A percentile compares a stretch with the other conserved stretches of the same genome.
Conservation (phyloP, 2,113 vertebrate species). For the Campylomormyrus numenius region DNA sequence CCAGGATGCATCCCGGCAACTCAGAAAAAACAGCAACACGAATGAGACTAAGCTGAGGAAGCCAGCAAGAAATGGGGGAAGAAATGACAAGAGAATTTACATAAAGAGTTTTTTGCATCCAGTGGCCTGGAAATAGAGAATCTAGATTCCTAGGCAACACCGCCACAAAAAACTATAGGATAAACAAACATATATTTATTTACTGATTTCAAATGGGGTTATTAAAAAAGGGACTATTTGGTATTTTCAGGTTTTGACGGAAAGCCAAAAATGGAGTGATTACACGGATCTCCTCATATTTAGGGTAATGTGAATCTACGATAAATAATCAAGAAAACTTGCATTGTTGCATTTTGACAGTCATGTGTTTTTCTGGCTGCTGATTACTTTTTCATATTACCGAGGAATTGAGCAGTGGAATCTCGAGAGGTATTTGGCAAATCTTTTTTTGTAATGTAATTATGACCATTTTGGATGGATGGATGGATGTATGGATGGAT, state of each 20-base stretch:
- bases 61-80: background rate
- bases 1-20: background rate
- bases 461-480: background rate
- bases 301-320: background rate
- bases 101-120: conserved; percentile 8
- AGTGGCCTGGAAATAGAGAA: conserved; percentile 2
- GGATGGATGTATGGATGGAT: background rate
- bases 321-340: background rate
- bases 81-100: conserved; percentile 14
- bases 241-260: background rate
- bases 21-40: background rate
- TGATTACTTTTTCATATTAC: background rate
- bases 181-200: background rate
- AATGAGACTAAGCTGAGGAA: background rate
- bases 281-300: background rate
- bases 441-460: background rate
- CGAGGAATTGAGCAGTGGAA: background rate
- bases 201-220: background rate
- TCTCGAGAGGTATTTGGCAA: background rate
- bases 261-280: background rate
- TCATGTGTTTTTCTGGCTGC: background rate
- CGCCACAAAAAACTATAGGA: background rate
- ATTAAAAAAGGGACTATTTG: background rate
- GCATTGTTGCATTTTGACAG: background rate
- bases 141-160: background rate